Evolutionary conservation across 2,797 vertebrate genomes (phyloP), one percentile per base, ranked within the genome.

Genomic region (Vipera latastei): DNA sequence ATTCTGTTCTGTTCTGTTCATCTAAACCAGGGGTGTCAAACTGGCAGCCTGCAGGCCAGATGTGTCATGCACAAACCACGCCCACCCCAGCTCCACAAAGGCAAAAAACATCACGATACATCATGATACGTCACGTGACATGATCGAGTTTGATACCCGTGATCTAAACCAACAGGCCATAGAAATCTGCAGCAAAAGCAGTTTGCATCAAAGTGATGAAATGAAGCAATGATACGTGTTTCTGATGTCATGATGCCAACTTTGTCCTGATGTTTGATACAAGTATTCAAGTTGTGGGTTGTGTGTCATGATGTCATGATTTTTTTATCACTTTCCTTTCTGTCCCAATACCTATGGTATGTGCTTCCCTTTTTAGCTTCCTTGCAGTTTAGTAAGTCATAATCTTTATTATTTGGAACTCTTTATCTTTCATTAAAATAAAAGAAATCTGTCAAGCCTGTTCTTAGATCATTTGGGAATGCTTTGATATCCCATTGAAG

Each of bases 401-500:
- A 87, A 87, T 73, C 78, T 73, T 25, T 9, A 0, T 28, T 0
- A 0, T 20, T 56, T 56, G 5, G 25, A 48, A 89, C n/a, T n/a
- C 2, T 88, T 6, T 44, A 6, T 25, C 25, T 0, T 1, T 18
- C 90, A 6, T 32, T 60, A 63, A 2, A 48, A 51, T 88, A 4
- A 2, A 2, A 22, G 6, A 85, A 38, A 60, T n/a, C 83, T 56
- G 48, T 53, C 16, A 65, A 65, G 65, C 60, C 25, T 65, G 18
- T 51, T 91, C 48, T 28, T 28, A 44, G 0, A 1, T 28, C 0
- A 20, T 65, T 5, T 0, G 2, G 56, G 87, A 73, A 60, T 26
- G 28, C 13, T 61, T 88, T 69, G 0, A 0, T 2, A 26, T 4
- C 18, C 1, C 3, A 3, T 57, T 63, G 55, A 0, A 57, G n/a